These are phyloP conservation scores for Polymixis flavicincta DNA, from an alignment of 2,888 invertebrate species.

Conservation along the genomic window DNA sequence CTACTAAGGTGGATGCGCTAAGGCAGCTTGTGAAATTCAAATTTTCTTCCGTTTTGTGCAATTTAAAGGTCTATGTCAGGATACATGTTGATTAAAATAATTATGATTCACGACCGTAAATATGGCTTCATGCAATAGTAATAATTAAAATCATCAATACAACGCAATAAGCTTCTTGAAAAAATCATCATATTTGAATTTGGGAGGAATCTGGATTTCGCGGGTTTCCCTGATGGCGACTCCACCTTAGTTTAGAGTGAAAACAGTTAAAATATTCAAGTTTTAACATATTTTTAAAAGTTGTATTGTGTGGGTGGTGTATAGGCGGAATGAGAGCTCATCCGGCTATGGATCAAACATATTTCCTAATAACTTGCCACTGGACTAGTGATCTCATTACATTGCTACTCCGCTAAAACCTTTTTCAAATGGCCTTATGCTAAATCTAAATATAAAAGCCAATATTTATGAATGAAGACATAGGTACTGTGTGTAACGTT, in stretches of 20 bases:
- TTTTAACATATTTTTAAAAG: conserved; percentile 34
- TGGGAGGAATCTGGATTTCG: too few species aligned
- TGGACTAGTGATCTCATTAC: conserved; percentile 1
- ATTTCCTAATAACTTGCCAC: conserved; percentile 23
- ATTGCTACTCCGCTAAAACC: neutral
- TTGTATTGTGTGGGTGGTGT: conserved; percentile 39
- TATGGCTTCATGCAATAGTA: too few species aligned
- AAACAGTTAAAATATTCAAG: conserved; percentile 39
- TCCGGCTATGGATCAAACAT: conserved; percentile 11
- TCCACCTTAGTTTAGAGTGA: neutral
- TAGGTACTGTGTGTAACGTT: neutral
- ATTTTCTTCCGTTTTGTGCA: too few species aligned
- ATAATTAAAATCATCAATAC: too few species aligned
- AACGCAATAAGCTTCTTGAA: too few species aligned
- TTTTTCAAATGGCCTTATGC: neutral
- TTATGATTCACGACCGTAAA: too few species aligned
- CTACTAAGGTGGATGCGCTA: too few species aligned
- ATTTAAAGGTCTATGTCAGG: too few species aligned
- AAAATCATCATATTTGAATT: too few species aligned
- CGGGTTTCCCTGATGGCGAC: too few species aligned
- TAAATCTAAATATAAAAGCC: neutral
- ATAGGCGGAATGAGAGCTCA: conserved; percentile 35
- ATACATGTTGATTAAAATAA: too few species aligned
- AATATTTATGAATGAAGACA: conserved; percentile 3
- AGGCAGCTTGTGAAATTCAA: too few species aligned